Base-by-base conservation (phyloP, 1,140 invertebrate genomes). In the Cryptotermes secundus region DNA sequence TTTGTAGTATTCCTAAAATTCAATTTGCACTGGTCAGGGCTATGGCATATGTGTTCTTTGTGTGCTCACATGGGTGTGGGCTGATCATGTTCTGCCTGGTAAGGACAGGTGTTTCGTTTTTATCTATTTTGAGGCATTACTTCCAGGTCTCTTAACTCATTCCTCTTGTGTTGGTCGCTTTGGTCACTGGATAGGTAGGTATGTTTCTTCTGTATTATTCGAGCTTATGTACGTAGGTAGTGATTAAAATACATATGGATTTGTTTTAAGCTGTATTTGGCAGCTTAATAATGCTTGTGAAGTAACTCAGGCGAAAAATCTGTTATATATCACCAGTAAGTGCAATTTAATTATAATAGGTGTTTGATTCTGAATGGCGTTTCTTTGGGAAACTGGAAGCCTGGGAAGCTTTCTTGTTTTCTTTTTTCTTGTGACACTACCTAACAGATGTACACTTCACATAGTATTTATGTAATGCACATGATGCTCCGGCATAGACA, bases 51-150 rank as follows among this genome's bases (percentile, higher is more conserved):
- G 2, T 72, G 59, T 72, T 72, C 59, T 72, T 31, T 72, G 59
- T 59, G 53, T 72, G 59, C 10, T 72, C 59, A 72, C 59, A 31
- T 72, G 59, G 59, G 26, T 24, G 53, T 24, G 19, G 53, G 53
- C 53, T 59, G 53, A 24, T 72, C 59, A 72, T n/a, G 26, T 72
- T 72, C 26, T 26, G 59, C 59, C 26, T 72, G 59, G 59, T 72
- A 72, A 72, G 59, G 59, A 72, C 59, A 72, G 59, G 59, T 72
- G 59, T 26, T 72, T 72, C 7, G 31, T 72, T 72, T 72, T 72
- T 72, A 31, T 72, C 26, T 72, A 9, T 72, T 72, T n/a, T 72
- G 59, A 31, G 59, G n/a, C n/a, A 31, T n/a, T 72, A 72, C 59
- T 72, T 72, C 26, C 59, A 72, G 59, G 14, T 72, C 31, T n/a